phyloP scores from a whole-genome alignment of 2,888 invertebrate species.

The Tinea pellionella region DNA sequence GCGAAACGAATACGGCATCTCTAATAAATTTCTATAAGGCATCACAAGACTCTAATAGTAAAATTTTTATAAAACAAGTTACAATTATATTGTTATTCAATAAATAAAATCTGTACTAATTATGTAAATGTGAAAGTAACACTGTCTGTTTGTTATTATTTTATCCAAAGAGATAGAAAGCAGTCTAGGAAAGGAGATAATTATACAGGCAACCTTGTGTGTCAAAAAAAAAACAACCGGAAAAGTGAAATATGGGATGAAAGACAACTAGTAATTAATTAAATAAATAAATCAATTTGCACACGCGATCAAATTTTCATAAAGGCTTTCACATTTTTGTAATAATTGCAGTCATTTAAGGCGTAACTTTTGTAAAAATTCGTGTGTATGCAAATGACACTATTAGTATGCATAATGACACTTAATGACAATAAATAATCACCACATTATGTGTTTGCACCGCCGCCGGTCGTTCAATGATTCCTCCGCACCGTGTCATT shows the following conservation, averaged over 20 bases:
- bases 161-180: too few species aligned
- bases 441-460: conserved; percentile 34
- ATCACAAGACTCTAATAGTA: not conserved
- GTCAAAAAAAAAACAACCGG: too few species aligned
- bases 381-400: conserved; percentile 32
- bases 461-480: conserved; percentile 9
- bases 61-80: too few species aligned
- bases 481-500: conserved; percentile 5
- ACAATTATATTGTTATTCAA: too few species aligned
- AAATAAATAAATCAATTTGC: not conserved
- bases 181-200: too few species aligned
- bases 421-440: conserved; percentile 59
- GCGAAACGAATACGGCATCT: conserved; percentile 36
- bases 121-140: too few species aligned
- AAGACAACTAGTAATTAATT: not conserved
- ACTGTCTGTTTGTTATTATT: too few species aligned
- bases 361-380: conserved; percentile 41
- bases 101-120: too few species aligned
- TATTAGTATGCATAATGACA: conserved; percentile 55
- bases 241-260: too few species aligned
- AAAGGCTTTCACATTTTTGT: conserved; percentile 39
- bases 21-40: conserved; percentile 14
- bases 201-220: too few species aligned
- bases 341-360: conserved; percentile 39
- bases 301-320: not conserved